phyloP scores from a whole-genome alignment of 2,888 invertebrate genomes.

The Craniophora ligustri region DNA sequence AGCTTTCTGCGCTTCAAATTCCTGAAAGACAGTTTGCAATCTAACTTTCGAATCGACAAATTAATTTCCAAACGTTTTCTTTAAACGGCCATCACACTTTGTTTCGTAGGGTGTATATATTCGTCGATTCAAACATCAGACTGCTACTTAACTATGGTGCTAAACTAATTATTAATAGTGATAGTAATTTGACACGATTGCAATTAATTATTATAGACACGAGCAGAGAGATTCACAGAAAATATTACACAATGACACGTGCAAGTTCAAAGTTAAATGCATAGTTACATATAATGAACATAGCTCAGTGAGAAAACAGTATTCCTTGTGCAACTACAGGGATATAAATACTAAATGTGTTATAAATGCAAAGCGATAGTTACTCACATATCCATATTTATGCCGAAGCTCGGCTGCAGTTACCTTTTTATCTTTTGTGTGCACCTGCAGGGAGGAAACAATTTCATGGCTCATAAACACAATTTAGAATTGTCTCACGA shows the following conservation, averaged over 20 bases:
- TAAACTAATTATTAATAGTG: no score
- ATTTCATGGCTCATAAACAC: constrained; percentile 59
- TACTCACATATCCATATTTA: constrained; percentile 73
- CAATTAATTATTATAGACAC: not conserved
- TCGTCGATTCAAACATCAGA: no score
- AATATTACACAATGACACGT: constrained; percentile 5
- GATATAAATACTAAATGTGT: constrained; percentile 10
- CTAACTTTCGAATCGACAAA: no score
- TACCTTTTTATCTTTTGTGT: constrained; percentile 83
- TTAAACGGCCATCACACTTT: no score
- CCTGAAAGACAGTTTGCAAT: no score
- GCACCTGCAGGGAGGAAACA: constrained; percentile 77
- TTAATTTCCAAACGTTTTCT: no score
- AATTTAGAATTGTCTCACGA: constrained; percentile 32
- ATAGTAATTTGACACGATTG: not conserved
- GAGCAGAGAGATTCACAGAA: not conserved
- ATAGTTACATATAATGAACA: constrained; percentile 16
- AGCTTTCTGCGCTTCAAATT: no score
- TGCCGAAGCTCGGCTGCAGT: constrained; percentile 69
- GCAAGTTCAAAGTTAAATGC: constrained; percentile 6
- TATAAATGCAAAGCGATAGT: constrained; percentile 39
- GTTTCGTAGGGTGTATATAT: no score
- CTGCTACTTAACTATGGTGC: no score
- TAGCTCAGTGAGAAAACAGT: not conserved
- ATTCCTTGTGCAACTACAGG: not conserved